A percentile compares a stretch with the other conserved stretches of the same genome.
phyloP scores from a whole-genome alignment of 2,888 invertebrate genomes.

The Hyles lineata region DNA sequence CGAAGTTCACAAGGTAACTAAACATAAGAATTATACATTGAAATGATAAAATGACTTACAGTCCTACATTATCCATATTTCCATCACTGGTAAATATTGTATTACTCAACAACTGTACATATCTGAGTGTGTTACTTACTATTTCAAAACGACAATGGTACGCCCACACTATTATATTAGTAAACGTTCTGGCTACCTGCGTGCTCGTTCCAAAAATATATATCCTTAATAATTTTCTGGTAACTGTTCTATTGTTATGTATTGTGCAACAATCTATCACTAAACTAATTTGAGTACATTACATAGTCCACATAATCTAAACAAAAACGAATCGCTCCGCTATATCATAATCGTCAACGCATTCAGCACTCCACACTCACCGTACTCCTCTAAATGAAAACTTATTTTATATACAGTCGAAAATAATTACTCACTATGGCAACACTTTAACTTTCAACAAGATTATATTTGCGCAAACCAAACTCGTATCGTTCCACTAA shows the following conservation, averaged over 20 bases:
- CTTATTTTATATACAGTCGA: constrained; percentile 80
- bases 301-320: constrained; percentile 52
- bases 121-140: constrained; percentile 21
- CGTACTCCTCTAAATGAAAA: constrained; percentile 66
- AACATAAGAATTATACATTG: constrained; percentile 72
- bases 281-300: constrained; percentile 41
- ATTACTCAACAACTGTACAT: constrained; percentile 66
- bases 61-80: constrained; percentile 67
- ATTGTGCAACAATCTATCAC: constrained; percentile 66
- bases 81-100: constrained; percentile 74
- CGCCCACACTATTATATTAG: constrained; percentile 27
- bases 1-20: constrained; percentile 83
- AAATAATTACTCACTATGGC: constrained; percentile 82
- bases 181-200: constrained; percentile 49
- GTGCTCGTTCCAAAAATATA: constrained; percentile 64
- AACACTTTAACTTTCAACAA: constrained; percentile 83
- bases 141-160: constrained; percentile 17
- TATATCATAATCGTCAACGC: constrained; percentile 53
- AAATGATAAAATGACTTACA: constrained; percentile 75
- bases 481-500: constrained; percentile 72
- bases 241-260: constrained; percentile 78
- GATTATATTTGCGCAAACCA: constrained; percentile 74
- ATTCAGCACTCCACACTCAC: constrained; percentile 65
- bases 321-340: constrained; percentile 50
- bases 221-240: constrained; percentile 74